A percentile compares a stretch with the other conserved stretches of the same genome.
phyloP scores from a whole-genome alignment of 2,113 vertebrate genomes.

The Albula glossodonta region DNA sequence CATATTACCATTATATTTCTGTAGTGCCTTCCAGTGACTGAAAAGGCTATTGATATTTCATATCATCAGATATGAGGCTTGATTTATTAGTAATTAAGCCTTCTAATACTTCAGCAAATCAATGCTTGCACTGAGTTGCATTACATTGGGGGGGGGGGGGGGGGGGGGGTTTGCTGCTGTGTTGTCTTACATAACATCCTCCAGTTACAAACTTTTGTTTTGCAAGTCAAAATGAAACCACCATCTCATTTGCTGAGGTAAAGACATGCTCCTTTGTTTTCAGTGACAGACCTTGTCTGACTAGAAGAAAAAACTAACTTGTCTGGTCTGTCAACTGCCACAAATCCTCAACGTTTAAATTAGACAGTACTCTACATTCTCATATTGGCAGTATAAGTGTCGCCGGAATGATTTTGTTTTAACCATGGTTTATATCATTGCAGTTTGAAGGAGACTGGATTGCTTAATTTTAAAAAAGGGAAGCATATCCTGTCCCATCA shows the following conservation, averaged over 20 bases:
- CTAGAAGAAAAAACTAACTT: not conserved
- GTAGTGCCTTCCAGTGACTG: no score
- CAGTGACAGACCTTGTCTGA: not conserved
- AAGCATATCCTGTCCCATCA: no score
- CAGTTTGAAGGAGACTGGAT: no score
- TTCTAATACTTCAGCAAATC: no score
- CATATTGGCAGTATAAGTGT: not conserved
- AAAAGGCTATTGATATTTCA: no score
- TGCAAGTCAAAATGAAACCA: slow-evolving; percentile 9
- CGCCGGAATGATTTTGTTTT: no score
- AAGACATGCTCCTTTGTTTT: not conserved
- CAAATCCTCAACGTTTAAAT: not conserved
- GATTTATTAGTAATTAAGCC: no score
- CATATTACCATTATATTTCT: no score
- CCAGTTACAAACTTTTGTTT: not conserved
- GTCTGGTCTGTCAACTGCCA: not conserved
- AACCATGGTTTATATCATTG: no score
- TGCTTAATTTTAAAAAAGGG: no score
- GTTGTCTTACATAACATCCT: not conserved
- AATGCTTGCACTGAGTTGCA: not conserved
- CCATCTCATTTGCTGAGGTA: not conserved
- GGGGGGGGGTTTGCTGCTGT: not conserved
- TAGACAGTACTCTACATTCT: not conserved
- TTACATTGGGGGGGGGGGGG: no score
- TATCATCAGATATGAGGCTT: no score